phyloP scores from a whole-genome alignment of 2,888 invertebrate species.

The Spodoptera picta region DNA sequence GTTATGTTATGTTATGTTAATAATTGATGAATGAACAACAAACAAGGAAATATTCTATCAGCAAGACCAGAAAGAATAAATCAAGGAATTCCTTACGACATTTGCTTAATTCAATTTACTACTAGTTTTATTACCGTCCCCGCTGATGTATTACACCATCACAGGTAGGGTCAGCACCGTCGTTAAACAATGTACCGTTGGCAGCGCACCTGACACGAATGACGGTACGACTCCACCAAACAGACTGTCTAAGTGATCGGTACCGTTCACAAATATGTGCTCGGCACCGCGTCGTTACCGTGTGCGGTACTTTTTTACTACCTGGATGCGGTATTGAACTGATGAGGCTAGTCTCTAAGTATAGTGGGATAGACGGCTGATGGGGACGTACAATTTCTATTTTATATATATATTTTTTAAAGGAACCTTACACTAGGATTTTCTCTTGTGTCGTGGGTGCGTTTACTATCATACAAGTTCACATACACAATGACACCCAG shows the following conservation, averaged over 20 bases:
- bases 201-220: slow-evolving; percentile 82
- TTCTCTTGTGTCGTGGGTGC: too few relatives aligned
- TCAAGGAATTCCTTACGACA: too few relatives aligned
- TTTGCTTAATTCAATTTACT: too few relatives aligned
- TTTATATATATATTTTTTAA: too few relatives aligned
- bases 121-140: slow-evolving; percentile 7
- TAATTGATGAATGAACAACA: too few relatives aligned
- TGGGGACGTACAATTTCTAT: not conserved
- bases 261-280: slow-evolving; percentile 81
- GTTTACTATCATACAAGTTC: too few relatives aligned
- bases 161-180: slow-evolving; percentile 80
- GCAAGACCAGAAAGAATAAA: too few relatives aligned
- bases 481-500: too few relatives aligned
- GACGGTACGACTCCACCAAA: slow-evolving; percentile 79
- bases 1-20: too few relatives aligned
- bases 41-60: too few relatives aligned
- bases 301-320: slow-evolving; percentile 23
- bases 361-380: too few relatives aligned
- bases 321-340: slow-evolving; percentile 49
- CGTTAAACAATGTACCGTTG: slow-evolving; percentile 86
- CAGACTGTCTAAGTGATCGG: slow-evolving; percentile 83
- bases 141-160: slow-evolving; percentile 53
- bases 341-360: not conserved
- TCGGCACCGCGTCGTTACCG: slow-evolving; percentile 64
- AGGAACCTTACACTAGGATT: too few relatives aligned